Evolutionary conservation across 2,888 invertebrate genomes (phyloP).

Genomic region (Eristalinus aeneus): DNA sequence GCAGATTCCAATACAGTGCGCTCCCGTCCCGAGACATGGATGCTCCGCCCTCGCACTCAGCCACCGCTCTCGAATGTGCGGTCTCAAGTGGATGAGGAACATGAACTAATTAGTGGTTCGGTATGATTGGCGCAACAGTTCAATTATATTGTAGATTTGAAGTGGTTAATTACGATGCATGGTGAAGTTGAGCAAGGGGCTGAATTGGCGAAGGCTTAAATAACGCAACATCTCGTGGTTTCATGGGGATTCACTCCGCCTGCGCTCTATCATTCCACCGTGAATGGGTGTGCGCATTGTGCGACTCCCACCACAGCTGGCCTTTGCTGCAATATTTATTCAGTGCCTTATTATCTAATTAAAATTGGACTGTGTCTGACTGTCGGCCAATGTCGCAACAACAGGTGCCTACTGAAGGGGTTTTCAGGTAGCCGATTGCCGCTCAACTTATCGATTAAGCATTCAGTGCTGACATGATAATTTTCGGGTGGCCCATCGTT

Average conservation of each 20-base stretch:
- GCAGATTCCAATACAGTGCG: conserved; percentile 64
- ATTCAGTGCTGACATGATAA: conserved; percentile 28
- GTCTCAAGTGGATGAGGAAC: conserved; percentile 64
- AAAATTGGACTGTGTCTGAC: conserved; percentile 9
- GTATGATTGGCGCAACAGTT: conserved; percentile 70
- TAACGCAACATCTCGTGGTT: conserved; percentile 42
- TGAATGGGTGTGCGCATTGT: neutral
- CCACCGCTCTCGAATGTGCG: conserved; percentile 35
- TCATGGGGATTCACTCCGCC: neutral
- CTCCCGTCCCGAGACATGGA: conserved; percentile 35
- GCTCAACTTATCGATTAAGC: conserved; percentile 35
- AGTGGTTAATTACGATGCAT: conserved; percentile 69
- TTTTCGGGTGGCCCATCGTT: conserved; percentile 27
- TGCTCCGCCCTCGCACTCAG: conserved; percentile 24
- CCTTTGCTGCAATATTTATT: neutral
- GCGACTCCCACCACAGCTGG: neutral
- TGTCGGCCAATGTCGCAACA: neutral
- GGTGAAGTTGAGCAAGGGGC: neutral
- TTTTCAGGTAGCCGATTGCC: conserved; percentile 1
- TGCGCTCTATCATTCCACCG: neutral
- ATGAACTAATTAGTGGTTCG: conserved; percentile 69
- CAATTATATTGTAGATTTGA: conserved; percentile 69
- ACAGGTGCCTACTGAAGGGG: conserved; percentile 42
- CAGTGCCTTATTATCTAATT: conserved; percentile 18
- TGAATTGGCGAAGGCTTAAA: conserved; percentile 46